These are phyloP conservation scores for Microctenopoma steveboyesi DNA, from an alignment of 2,797 vertebrate species.

Conservation along the genomic window DNA sequence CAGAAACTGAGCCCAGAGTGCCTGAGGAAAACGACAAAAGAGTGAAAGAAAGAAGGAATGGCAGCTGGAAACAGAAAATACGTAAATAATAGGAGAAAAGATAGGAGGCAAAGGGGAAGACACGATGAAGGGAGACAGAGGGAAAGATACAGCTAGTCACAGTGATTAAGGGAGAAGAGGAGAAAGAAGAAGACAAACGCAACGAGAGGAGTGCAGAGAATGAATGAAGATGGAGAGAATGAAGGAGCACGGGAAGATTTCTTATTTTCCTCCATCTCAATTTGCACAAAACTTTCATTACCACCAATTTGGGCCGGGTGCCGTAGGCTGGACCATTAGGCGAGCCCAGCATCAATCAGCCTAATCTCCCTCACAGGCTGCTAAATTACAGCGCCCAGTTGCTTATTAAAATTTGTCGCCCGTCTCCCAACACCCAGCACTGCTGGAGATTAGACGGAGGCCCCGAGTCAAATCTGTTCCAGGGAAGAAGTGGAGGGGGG, in stretches of 20 bases:
- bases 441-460: slow-evolving; percentile 76
- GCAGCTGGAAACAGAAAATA: slow-evolving; percentile 34
- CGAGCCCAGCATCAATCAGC: slow-evolving; percentile 82
- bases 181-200: slow-evolving; percentile 24
- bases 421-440: slow-evolving; percentile 74
- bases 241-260: slow-evolving; percentile 59
- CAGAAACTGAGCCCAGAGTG: slow-evolving; percentile 28
- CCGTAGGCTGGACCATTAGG: slow-evolving; percentile 84
- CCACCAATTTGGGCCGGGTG: slow-evolving; percentile 80
- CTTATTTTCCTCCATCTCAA: slow-evolving; percentile 77
- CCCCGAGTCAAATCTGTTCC: slow-evolving; percentile 78
- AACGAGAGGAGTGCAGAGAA: slow-evolving; percentile 30
- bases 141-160: slow-evolving; percentile 42
- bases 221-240: slow-evolving; percentile 58
- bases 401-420: slow-evolving; percentile 84
- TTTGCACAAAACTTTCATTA: slow-evolving; percentile 91
- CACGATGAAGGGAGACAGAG: slow-evolving; percentile 19
- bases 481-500: slow-evolving; percentile 45
- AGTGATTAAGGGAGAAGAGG: slow-evolving; percentile 44
- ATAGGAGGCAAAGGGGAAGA: slow-evolving; percentile 15
- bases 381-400: slow-evolving; percentile 80
- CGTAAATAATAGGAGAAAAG: slow-evolving; percentile 20
- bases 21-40: slow-evolving; percentile 36
- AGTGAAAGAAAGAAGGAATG: slow-evolving; percentile 19
- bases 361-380: slow-evolving; percentile 83